Evolutionary conservation across 2,888 invertebrate genomes (phyloP).

Genomic region (Drosophila colorata): DNA sequence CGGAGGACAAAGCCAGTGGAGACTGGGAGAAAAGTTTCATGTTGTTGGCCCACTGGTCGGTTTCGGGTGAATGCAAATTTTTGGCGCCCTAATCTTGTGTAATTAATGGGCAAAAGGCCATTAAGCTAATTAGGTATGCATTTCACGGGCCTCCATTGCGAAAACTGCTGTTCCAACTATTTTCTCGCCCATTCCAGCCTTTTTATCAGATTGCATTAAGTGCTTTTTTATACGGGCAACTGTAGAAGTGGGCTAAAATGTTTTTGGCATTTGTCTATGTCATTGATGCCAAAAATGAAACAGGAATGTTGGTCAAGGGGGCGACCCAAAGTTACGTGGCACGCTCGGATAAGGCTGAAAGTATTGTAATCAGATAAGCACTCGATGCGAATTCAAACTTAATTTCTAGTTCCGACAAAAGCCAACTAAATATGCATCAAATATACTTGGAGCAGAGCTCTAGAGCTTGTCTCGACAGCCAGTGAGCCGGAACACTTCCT

Average conservation of each 20-base stretch:
- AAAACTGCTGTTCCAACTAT: constrained; percentile 44
- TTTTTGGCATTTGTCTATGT: constrained; percentile 36
- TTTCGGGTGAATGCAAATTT: constrained; percentile 55
- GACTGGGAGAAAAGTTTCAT: neutral
- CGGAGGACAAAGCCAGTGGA: neutral
- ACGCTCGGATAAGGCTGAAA: constrained; percentile 13
- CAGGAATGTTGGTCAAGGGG: neutral
- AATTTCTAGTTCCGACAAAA: constrained; percentile 61
- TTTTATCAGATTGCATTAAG: constrained; percentile 14
- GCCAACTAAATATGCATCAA: constrained; percentile 53
- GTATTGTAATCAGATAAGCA: constrained; percentile 35
- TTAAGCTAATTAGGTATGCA: constrained; percentile 78
- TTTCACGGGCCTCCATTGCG: constrained; percentile 48
- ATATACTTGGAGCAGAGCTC: constrained; percentile 8
- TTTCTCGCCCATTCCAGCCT: constrained; percentile 2
- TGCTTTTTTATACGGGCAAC: constrained; percentile 14
- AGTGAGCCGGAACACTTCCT: constrained; percentile 11
- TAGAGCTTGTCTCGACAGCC: neutral
- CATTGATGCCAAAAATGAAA: constrained; percentile 34
- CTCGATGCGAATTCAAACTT: constrained; percentile 62
- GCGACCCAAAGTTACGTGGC: neutral
- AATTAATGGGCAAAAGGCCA: constrained; percentile 71
- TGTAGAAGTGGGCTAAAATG: constrained; percentile 20
- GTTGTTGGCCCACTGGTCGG: too few species aligned
- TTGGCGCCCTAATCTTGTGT: constrained; percentile 64